These are phyloP conservation scores for Heteromormyrus szaboi DNA, from an alignment of 2,797 vertebrate genomes.

Conservation along the genomic window DNA sequence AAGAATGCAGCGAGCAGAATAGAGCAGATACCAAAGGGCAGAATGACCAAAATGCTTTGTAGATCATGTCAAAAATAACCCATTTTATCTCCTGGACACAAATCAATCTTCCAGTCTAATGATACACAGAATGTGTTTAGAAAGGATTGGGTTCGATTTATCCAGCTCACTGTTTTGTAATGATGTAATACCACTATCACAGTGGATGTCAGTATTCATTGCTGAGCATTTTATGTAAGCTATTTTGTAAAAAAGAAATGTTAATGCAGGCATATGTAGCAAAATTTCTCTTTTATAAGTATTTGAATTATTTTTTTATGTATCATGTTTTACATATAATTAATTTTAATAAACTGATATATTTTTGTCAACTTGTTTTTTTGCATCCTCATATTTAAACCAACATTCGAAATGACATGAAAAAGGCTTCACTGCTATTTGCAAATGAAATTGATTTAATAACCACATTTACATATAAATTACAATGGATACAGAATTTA, in stretches of 20 bases:
- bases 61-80: no score
- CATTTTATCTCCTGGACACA: neutral
- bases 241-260: neutral
- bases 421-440: constrained; percentile 13
- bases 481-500: neutral
- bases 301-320: constrained; percentile 20
- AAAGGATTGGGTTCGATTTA: neutral
- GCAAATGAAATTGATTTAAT: constrained; percentile 19
- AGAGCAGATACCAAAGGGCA: constrained; percentile 33
- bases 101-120: neutral
- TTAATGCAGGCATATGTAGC: constrained; percentile 46
- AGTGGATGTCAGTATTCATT: neutral
- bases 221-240: constrained; percentile 13
- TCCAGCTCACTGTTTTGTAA: neutral
- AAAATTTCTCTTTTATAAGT: constrained; percentile 23
- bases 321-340: constrained; percentile 16
- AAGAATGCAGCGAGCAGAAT: constrained; percentile 44
- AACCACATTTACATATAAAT: constrained; percentile 17
- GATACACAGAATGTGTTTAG: neutral
- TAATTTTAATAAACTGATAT: constrained; percentile 1
- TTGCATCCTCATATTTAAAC: neutral
- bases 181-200: constrained; percentile 11
- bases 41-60: neutral
- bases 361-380: neutral
- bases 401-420: neutral